Base-by-base conservation (phyloP, 2,888 invertebrate species). In the Pristionchus fissidentatus region DNA sequence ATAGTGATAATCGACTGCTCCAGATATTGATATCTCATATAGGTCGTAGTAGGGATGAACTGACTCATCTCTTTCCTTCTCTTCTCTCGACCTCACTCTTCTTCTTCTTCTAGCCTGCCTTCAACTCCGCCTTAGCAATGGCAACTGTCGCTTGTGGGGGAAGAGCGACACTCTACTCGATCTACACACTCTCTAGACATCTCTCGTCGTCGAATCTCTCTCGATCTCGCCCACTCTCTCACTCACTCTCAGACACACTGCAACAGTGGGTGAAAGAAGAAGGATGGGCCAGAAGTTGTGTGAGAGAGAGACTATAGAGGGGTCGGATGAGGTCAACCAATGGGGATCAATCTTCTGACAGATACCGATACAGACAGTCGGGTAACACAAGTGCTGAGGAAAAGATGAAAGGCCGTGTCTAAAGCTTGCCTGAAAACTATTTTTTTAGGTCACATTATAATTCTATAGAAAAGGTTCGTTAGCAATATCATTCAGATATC, bases 221-320 rank as follows among this genome's bases (percentile, higher is more conserved):
- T 32, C 32, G 8, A 32, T 66, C 38, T 22, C 38, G 22, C 41
- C 38, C 38, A n/a, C 70, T 77, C 75, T 77, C 75, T 77, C 29
- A 22, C 75, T 46, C 46, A 49, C 75, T 49, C n/a, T 41, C 29
- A 4, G 62, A 32, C 73, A 15, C 13, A 29, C 75, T 77, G 75
- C 49, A 77, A 70, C 70, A 70, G 70, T 70, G 70, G 70, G n/a
- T 41, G 60, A 70, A 41, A 70, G 70, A 70, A 70, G 70, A 70
- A 29, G 32, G 29, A 32, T 29, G 32, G 57, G 29, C 8, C 26
- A 57, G 57, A 29, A 57, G 52, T 15, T 4, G 52, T 15, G 52
- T 15, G 52, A 19, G 62, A 15, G 62, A 13, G 70, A 26, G 26
- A 43, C 35, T 43, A 41, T 70, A 70, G 26, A 70, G 70, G 70